These are phyloP conservation scores for Phalacrocorax brasilianus DNA, from an alignment of 2,113 vertebrate species.

Conservation along the genomic window DNA sequence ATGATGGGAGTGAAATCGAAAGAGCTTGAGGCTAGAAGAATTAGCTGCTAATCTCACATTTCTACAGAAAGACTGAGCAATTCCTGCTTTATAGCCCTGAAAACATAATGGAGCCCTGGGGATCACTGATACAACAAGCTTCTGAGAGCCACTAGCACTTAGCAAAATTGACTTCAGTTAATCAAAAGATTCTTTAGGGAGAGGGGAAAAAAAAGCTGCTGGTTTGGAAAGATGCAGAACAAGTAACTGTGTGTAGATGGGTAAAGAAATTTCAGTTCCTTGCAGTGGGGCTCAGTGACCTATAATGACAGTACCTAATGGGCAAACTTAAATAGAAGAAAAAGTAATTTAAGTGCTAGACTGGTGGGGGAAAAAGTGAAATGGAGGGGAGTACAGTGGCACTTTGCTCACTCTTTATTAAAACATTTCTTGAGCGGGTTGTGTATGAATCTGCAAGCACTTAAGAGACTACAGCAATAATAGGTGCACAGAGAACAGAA, in stretches of 20 bases:
- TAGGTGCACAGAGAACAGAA: background rate
- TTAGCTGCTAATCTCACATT: slow-evolving; percentile 36
- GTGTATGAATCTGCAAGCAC: background rate
- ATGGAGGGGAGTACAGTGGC: background rate
- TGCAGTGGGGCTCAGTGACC: background rate
- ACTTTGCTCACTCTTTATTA: background rate
- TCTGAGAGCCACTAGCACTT: slow-evolving; percentile 64
- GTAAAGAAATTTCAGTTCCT: slow-evolving; percentile 1
- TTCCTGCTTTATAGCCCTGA: slow-evolving; percentile 44
- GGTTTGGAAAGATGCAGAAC: slow-evolving; percentile 8
- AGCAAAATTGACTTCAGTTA: slow-evolving; percentile 69
- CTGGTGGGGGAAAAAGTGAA: background rate
- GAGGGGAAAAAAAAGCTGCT: background rate
- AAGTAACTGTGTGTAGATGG: background rate
- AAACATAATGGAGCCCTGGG: slow-evolving; percentile 55
- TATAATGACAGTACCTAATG: background rate
- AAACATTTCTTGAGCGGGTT: background rate
- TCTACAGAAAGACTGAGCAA: slow-evolving; percentile 22
- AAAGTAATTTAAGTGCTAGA: background rate
- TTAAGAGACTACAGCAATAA: background rate
- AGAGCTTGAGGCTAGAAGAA: slow-evolving; percentile 3
- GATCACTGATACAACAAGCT: slow-evolving; percentile 49
- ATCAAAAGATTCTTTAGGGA: slow-evolving; percentile 43
- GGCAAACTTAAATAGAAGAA: background rate
- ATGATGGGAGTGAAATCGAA: background rate